These are phyloP conservation scores for Chrysopilus asiliformis DNA, from an alignment of 2,888 invertebrate genomes.

Conservation along the genomic window DNA sequence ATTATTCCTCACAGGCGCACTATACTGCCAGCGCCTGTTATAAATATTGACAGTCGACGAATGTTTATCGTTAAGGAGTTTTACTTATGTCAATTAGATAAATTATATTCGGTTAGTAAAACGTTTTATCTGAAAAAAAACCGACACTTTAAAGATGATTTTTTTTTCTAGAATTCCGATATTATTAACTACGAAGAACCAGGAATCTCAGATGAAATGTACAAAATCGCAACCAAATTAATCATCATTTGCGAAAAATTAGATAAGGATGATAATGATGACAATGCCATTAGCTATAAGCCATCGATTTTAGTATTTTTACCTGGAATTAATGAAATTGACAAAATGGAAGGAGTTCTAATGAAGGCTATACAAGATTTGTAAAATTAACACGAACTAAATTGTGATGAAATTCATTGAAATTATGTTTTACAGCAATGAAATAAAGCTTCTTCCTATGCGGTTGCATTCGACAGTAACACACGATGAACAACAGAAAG, in stretches of 20 bases:
- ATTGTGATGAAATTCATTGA: too few species aligned
- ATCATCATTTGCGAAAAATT: slow-evolving; percentile 42
- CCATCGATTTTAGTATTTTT: slow-evolving; percentile 76
- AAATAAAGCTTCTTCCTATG: slow-evolving; percentile 22
- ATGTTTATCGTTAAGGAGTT: slow-evolving; percentile 46
- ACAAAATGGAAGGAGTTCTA: slow-evolving; percentile 45
- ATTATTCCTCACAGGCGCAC: slow-evolving; percentile 16
- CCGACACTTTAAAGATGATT: too few species aligned
- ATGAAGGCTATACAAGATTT: too few species aligned
- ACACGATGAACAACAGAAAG: slow-evolving; percentile 55
- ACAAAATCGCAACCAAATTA: slow-evolving; percentile 46
- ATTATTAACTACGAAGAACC: slow-evolving; percentile 42
- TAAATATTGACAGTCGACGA: slow-evolving; percentile 41
- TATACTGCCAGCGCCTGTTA: slow-evolving; percentile 40
- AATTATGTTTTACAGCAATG: too few species aligned
- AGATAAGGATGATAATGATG: slow-evolving; percentile 26
- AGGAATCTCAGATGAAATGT: slow-evolving; percentile 43
- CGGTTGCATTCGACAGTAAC: slow-evolving; percentile 64
- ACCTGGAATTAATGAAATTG: slow-evolving; percentile 78
- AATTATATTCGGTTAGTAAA: slow-evolving; percentile 29
- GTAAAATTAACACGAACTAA: too few species aligned
- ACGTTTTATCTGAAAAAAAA: too few species aligned
- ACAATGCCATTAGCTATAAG: slow-evolving; percentile 24
- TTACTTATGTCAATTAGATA: slow-evolving; percentile 42
- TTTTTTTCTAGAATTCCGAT: slow-evolving; percentile 39